These are phyloP conservation scores for Dynastes hyllus DNA, from an alignment of 2,888 invertebrate species.

Conservation along the genomic window DNA sequence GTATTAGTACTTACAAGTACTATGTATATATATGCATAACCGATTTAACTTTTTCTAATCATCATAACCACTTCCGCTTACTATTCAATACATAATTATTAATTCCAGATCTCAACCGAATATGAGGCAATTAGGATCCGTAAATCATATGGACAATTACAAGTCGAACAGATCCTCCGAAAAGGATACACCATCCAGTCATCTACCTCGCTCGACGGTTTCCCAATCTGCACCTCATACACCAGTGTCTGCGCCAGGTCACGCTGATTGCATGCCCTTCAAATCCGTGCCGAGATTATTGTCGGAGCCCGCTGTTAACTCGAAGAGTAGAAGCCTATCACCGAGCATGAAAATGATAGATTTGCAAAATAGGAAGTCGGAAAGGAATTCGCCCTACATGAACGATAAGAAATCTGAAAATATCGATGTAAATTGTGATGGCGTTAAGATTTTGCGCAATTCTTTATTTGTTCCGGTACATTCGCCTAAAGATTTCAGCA, in stretches of 20 bases:
- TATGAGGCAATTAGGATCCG: constrained; percentile 69
- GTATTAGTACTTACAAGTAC: no score
- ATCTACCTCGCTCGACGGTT: constrained; percentile 64
- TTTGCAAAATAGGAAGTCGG: constrained; percentile 54
- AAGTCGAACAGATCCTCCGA: constrained; percentile 67
- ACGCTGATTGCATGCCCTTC: constrained; percentile 62
- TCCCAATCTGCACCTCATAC: constrained; percentile 71
- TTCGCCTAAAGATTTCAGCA: constrained; percentile 64
- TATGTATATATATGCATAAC: no score
- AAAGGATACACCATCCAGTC: constrained; percentile 63
- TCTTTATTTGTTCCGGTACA: constrained; percentile 63
- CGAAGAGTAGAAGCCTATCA: constrained; percentile 59
- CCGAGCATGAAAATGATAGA: constrained; percentile 61
- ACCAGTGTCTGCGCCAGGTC: constrained; percentile 67
- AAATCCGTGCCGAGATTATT: constrained; percentile 67
- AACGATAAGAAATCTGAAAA: constrained; percentile 57
- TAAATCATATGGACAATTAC: constrained; percentile 65
- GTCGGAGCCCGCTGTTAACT: constrained; percentile 67
- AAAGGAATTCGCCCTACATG: constrained; percentile 59
- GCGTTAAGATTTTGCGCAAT: constrained; percentile 59
- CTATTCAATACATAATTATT: background rate
- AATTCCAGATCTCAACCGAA: constrained; percentile 68
- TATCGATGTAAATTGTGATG: constrained; percentile 48
- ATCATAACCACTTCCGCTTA: background rate
- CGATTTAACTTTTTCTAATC: no score